Percentiles rank a stretch among this genome's conserved stretches.
phyloP scores from a whole-genome alignment of 2,113 vertebrate genomes.

The Eurypyga helias region DNA sequence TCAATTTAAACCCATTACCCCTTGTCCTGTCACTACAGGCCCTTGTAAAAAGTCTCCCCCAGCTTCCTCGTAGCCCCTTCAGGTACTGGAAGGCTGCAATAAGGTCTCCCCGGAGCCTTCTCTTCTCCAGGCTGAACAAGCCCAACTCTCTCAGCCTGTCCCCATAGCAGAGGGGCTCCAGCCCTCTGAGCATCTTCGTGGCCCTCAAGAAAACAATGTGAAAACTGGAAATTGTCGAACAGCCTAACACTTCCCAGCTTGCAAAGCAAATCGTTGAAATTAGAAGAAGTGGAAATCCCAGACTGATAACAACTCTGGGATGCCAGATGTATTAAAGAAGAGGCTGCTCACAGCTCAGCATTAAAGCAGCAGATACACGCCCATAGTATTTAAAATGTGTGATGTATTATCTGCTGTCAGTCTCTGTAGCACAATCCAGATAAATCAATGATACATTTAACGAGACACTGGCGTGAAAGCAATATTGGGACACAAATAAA shows the following conservation, averaged over 20 bases:
- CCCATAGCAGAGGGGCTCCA: no score
- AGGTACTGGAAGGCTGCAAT: no score
- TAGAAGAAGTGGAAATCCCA: background rate
- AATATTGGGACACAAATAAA: background rate
- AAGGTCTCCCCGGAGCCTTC: no score
- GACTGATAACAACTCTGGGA: background rate
- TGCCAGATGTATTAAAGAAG: background rate
- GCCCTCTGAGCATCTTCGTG: no score
- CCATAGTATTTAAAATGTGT: background rate
- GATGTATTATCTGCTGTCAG: background rate
- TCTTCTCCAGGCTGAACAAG: no score
- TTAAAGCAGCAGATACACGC: background rate
- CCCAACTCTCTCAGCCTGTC: no score
- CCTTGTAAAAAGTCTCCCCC: no score
- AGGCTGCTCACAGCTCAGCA: background rate
- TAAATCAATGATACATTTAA: background rate
- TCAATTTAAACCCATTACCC: no score
- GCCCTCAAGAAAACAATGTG: background rate
- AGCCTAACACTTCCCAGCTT: background rate
- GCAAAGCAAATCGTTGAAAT: background rate
- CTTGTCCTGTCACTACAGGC: no score
- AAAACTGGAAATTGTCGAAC: background rate
- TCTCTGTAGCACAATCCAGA: background rate
- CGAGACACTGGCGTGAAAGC: background rate
- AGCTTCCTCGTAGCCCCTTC: no score